A percentile compares a stretch with the other conserved stretches of the same genome.
phyloP scores from a whole-genome alignment of 1,140 invertebrate genomes.

The Lasaia peninsularis region DNA sequence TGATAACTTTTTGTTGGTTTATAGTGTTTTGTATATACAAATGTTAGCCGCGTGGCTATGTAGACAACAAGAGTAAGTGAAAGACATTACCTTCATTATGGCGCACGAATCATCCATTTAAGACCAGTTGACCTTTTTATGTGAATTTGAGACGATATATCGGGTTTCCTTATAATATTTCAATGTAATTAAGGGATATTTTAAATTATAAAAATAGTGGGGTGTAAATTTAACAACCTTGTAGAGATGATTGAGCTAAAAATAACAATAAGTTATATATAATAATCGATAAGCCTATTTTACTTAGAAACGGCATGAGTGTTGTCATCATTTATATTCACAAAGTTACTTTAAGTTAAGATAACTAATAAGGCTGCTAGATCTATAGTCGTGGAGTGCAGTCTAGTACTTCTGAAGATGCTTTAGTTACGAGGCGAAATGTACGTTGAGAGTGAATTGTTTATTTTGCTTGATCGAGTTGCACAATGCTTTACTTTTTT shows the following conservation, averaged over 20 bases:
- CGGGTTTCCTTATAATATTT: conserved; percentile 25
- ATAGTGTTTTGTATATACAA: no score
- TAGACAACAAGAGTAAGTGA: not conserved
- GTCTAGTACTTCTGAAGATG: no score
- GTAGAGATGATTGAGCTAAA: not conserved
- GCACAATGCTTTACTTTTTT: no score
- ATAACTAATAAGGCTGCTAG: no score
- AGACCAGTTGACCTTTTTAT: conserved; percentile 29
- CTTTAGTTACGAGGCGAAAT: no score
- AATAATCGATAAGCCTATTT: no score
- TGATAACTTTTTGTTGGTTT: no score
- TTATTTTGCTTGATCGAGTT: no score
- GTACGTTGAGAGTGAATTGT: no score
- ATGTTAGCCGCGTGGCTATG: no score
- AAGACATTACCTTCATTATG: conserved; percentile 2
- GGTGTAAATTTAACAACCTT: not conserved
- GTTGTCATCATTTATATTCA: not conserved
- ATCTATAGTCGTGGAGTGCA: no score
- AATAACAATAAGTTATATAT: no score
- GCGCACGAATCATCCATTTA: conserved; percentile 12
- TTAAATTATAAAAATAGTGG: not conserved
- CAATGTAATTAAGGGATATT: conserved; percentile 20
- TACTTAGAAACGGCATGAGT: not conserved
- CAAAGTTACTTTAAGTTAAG: not conserved
- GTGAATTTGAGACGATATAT: conserved; percentile 27